These are phyloP conservation scores for Salpingus planirostris DNA, from an alignment of 2,888 invertebrate genomes.

Conservation along the genomic window DNA sequence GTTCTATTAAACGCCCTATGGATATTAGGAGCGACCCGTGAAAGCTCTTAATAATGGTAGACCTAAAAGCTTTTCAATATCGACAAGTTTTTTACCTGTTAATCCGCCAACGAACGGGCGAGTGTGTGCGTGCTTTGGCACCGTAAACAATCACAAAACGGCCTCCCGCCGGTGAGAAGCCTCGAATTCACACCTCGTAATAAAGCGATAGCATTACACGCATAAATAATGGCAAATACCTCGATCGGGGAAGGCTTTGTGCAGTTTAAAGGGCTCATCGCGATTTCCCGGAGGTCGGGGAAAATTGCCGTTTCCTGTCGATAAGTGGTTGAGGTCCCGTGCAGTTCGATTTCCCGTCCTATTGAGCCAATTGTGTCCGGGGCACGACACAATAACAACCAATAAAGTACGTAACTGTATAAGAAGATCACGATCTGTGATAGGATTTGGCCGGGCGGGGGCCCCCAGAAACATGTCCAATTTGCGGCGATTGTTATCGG, in stretches of 20 bases:
- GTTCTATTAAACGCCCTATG: slow-evolving; percentile 21
- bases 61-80: slow-evolving; percentile 15
- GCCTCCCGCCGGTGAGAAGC: slow-evolving; percentile 20
- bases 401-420: slow-evolving; percentile 12
- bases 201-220: too few species aligned
- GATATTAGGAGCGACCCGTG: slow-evolving; percentile 18
- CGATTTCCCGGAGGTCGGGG: too few species aligned
- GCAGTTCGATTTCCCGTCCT: slow-evolving; percentile 7
- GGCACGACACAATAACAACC: slow-evolving; percentile 15
- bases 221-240: too few species aligned
- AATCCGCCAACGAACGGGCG: too few species aligned
- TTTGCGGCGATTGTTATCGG: too few species aligned
- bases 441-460: slow-evolving; percentile 10
- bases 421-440: slow-evolving; percentile 7
- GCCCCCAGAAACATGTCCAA: slow-evolving; percentile 1
- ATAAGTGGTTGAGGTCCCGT: background rate
- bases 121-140: slow-evolving; percentile 18
- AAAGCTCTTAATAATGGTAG: slow-evolving; percentile 21
- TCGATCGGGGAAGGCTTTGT: slow-evolving; percentile 18
- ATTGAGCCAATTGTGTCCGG: slow-evolving; percentile 15
- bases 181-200: too few species aligned
- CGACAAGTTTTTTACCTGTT: slow-evolving; percentile 14
- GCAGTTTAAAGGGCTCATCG: slow-evolving; percentile 22
- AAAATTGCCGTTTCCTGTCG: background rate
- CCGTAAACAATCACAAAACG: slow-evolving; percentile 18